These are phyloP conservation scores for Leptothorax acervorum DNA, from an alignment of 2,888 invertebrate genomes.

Conservation along the genomic window DNA sequence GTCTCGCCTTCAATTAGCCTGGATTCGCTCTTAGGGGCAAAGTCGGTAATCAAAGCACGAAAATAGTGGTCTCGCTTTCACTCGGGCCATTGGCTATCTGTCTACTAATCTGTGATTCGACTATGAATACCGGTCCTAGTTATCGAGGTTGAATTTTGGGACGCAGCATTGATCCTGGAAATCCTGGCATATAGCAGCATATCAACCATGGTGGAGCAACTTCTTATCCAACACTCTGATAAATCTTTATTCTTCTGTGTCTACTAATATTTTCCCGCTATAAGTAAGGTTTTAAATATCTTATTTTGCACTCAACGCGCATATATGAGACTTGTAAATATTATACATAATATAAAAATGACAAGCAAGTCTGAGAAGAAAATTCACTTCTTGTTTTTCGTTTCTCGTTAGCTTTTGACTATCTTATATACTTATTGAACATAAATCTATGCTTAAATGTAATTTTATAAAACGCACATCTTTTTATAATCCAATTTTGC, in stretches of 20 bases:
- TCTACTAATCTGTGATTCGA: too few species aligned
- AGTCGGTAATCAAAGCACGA: too few species aligned
- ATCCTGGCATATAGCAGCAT: conserved; percentile 89
- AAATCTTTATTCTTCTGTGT: conserved; percentile 92
- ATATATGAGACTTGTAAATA: not conserved
- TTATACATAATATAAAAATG: not conserved
- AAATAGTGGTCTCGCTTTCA: too few species aligned
- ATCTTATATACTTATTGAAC: not conserved
- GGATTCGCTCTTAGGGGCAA: too few species aligned
- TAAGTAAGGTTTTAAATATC: conserved; percentile 87
- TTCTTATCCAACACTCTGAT: conserved; percentile 94
- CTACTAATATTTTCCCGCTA: conserved; percentile 94
- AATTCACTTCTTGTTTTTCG: not conserved
- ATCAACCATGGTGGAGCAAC: conserved; percentile 95
- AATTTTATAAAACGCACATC: not conserved
- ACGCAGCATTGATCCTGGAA: too few species aligned
- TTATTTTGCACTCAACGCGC: not conserved
- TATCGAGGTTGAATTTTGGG: too few species aligned
- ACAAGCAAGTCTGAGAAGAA: not conserved
- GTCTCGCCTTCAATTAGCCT: too few species aligned
- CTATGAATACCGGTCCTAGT: too few species aligned
- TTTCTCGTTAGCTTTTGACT: not conserved
- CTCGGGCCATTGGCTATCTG: too few species aligned
- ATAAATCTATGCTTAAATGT: not conserved
- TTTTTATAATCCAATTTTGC: conserved; percentile 22